Conservation (phyloP, 2,113 vertebrate species). For the Lontra canadensis region DNA sequence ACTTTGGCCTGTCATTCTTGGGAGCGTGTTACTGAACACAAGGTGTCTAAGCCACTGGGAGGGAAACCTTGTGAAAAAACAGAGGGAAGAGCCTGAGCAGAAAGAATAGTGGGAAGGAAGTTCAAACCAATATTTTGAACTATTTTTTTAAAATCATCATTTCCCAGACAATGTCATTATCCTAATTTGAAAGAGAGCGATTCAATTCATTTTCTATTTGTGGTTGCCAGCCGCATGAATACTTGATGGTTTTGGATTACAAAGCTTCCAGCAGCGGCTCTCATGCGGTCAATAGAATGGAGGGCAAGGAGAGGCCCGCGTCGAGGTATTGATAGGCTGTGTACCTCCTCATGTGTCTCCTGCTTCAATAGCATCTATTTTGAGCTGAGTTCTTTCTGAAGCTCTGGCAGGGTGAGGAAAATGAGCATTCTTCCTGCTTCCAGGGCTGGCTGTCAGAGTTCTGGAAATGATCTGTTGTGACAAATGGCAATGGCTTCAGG, state of each 20-base stretch:
- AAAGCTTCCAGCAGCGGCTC: slow-evolving; percentile 58
- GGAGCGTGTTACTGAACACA: not conserved
- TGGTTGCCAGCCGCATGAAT: slow-evolving; percentile 73
- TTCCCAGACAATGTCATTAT: slow-evolving; percentile 70
- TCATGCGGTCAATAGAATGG: slow-evolving; percentile 41
- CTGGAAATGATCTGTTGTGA: slow-evolving; percentile 70
- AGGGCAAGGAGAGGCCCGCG: not conserved
- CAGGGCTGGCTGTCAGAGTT: not conserved
- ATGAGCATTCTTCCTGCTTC: slow-evolving; percentile 72
- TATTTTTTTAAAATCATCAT: slow-evolving; percentile 57
- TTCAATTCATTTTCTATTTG: slow-evolving; percentile 75
- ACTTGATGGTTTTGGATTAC: slow-evolving; percentile 72
- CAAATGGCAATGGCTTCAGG: slow-evolving; percentile 61
- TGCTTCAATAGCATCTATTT: slow-evolving; percentile 75
- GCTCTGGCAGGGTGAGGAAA: slow-evolving; percentile 55
- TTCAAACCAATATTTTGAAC: slow-evolving; percentile 64
- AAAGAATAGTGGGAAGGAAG: slow-evolving; percentile 68
- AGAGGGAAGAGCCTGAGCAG: slow-evolving; percentile 49
- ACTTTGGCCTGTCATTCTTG: not conserved
- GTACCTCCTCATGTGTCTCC: slow-evolving; percentile 58
- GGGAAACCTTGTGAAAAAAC: slow-evolving; percentile 30
- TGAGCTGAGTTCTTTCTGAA: slow-evolving; percentile 63
- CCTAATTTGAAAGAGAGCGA: slow-evolving; percentile 66
- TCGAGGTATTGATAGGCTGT: slow-evolving; percentile 48
- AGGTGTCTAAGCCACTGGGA: slow-evolving; percentile 35